A percentile compares a stretch with the other conserved stretches of the same genome.
phyloP scores from a whole-genome alignment of 1,140 invertebrate genomes.

The Cotesia glomerata region DNA sequence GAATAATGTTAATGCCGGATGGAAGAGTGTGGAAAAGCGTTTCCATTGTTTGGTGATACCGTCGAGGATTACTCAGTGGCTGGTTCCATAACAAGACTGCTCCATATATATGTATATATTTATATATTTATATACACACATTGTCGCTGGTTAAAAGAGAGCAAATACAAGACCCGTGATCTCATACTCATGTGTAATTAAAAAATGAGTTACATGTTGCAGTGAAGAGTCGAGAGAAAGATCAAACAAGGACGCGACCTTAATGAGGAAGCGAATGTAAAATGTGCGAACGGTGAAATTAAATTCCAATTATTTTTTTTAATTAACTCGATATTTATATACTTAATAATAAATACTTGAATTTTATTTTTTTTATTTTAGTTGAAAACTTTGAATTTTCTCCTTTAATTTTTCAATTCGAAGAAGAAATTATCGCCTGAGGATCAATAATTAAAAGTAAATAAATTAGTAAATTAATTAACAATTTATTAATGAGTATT shows the following conservation, averaged over 20 bases:
- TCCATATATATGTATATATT: neutral
- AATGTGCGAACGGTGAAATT: slow-evolving; percentile 16
- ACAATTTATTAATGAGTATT: slow-evolving; percentile 5
- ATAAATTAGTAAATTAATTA: neutral
- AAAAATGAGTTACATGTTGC: neutral
- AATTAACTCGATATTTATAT: neutral
- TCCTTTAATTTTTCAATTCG: no score
- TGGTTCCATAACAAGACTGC: slow-evolving; percentile 11
- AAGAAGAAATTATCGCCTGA: no score
- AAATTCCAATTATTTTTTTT: neutral
- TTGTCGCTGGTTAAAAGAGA: slow-evolving; percentile 1
- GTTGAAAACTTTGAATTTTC: no score
- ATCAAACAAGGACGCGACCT: slow-evolving; percentile 59
- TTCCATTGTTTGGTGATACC: slow-evolving; percentile 28
- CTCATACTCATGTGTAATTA: slow-evolving; percentile 45
- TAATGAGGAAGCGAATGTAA: slow-evolving; percentile 46
- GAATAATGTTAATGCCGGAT: slow-evolving; percentile 18
- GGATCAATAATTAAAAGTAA: neutral
- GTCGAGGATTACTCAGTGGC: slow-evolving; percentile 25
- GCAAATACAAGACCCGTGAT: slow-evolving; percentile 25
- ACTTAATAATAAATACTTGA: neutral
- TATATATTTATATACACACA: neutral
- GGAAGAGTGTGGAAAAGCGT: slow-evolving; percentile 22
- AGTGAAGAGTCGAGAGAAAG: slow-evolving; percentile 42
- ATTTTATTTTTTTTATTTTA: neutral